Conservation (phyloP, 53 echinoderm and acorn worm species). For the Patiria pectinifera region DNA sequence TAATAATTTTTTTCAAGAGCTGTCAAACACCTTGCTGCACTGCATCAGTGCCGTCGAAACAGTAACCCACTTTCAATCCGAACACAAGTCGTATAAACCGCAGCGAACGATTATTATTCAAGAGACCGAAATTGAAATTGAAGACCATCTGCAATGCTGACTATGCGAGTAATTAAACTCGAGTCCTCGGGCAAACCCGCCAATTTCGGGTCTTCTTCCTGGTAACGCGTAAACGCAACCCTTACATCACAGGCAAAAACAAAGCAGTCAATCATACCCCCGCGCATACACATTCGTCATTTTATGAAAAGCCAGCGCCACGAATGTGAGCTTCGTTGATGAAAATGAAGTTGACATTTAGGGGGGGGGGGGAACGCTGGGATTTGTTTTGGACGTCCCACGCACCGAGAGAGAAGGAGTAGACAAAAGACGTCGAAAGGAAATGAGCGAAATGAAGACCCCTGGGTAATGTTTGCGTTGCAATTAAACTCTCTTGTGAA, state of each 20-base stretch:
- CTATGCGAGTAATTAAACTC: constrained; percentile 5
- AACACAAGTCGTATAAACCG: neutral
- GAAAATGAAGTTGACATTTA: constrained; percentile 60
- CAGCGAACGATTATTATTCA: neutral
- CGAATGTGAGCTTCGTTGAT: neutral
- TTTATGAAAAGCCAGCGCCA: neutral
- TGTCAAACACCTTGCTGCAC: neutral
- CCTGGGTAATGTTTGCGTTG: constrained; percentile 28
- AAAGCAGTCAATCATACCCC: constrained; percentile 21
- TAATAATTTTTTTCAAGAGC: neutral
- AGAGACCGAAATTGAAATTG: neutral
- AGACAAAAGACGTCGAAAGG: neutral
- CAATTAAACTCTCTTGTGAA: constrained; percentile 24
- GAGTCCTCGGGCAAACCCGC: neutral
- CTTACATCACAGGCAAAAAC: neutral
- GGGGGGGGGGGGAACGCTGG: neutral
- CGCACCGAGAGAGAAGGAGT: neutral
- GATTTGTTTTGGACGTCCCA: constrained; percentile 7
- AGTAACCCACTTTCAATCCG: neutral
- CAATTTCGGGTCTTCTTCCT: neutral
- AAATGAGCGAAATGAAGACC: constrained; percentile 37
- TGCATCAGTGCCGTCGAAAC: neutral
- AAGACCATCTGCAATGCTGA: neutral
- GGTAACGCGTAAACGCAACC: neutral
- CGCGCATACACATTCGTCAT: neutral